Evolutionary conservation across 1,140 invertebrate species (phyloP), one percentile per base, ranked within the genome.

Genomic region (Apis florea): DNA sequence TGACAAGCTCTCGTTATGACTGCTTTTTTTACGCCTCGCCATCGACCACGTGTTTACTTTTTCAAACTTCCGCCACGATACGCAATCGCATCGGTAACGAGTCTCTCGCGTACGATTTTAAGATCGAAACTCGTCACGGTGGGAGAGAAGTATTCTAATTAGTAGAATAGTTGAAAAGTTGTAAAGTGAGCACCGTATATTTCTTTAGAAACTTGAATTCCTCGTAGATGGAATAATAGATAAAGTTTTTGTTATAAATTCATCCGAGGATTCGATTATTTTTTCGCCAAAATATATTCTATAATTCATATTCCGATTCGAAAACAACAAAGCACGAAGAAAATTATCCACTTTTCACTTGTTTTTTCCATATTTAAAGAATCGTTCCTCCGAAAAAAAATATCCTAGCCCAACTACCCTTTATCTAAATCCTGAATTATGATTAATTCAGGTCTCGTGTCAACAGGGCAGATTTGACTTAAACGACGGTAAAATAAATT

Each of bases 1-100:
- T 51, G 61, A 75, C 68, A 66, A 79, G 59, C 53, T n/a, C 2
- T 19, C 61, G 58, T 76, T 69, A 71, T 56, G 47, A 61, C n/a
- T 40, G 19, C 67, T 79, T 71, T 73, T 79, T 54, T 12, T 54
- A 71, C 11, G 58, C 21, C 31, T n/a, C 4, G 17, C 21, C 21
- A 6, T 31, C 26, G 5, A 6, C 31, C 31, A 47, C 49, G 70
- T 69, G 54, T 69, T 59, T 61, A 47, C 47, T 31, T 68, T 69
- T 40, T 17, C 31, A 17, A 49, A 78, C 64, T 24, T 69, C 26
- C 10, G 47, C 24, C 61, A 64, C 56, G 56, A 76, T 47, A 26
- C 17, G 73, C 73, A n/a, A 75, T 75, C 26, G n/a, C n/a, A 75
- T 21, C 24, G n/a, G 61, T 53, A 31, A 21, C 19, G 40, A 54